Percentiles rank a stretch among this genome's conserved stretches.
Conservation (phyloP, 2,888 invertebrate species). For the Drosophila nr. fundita region DNA sequence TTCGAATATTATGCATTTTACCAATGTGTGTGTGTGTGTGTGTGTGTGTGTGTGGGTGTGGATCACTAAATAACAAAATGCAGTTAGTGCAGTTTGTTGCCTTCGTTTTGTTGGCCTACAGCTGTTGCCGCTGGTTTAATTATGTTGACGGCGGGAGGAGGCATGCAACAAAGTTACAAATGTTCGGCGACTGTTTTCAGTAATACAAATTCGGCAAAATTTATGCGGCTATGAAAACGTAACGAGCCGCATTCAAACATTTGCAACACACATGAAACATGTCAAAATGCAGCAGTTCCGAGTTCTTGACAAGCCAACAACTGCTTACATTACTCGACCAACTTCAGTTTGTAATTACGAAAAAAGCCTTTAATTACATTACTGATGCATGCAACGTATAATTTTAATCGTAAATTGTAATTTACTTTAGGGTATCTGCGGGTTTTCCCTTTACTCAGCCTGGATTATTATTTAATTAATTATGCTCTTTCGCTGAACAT, state of each 20-base stretch:
- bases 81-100: slow-evolving; percentile 56
- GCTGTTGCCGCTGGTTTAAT: slow-evolving; percentile 56
- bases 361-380: no score
- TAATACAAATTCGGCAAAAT: slow-evolving; percentile 51
- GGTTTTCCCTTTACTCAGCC: neutral
- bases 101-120: slow-evolving; percentile 51
- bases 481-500: slow-evolving; percentile 57
- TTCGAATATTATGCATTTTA: slow-evolving; percentile 53
- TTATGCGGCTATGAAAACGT: slow-evolving; percentile 60
- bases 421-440: slow-evolving; percentile 2
- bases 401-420: neutral
- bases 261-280: slow-evolving; percentile 36
- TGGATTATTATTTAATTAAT: slow-evolving; percentile 66
- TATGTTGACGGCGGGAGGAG: slow-evolving; percentile 30
- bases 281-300: neutral
- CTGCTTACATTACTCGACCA: neutral
- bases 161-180: slow-evolving; percentile 51
- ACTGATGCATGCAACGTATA: neutral
- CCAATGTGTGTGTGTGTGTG: slow-evolving; percentile 1
- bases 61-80: slow-evolving; percentile 62
- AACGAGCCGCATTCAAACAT: slow-evolving; percentile 57
- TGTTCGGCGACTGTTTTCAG: slow-evolving; percentile 46
- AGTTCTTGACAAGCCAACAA: neutral
- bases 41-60: slow-evolving; percentile 20
- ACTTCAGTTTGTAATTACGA: neutral